phyloP scores from a whole-genome alignment of 2,888 invertebrate genomes.

The Zhuqinia jingwanae region DNA sequence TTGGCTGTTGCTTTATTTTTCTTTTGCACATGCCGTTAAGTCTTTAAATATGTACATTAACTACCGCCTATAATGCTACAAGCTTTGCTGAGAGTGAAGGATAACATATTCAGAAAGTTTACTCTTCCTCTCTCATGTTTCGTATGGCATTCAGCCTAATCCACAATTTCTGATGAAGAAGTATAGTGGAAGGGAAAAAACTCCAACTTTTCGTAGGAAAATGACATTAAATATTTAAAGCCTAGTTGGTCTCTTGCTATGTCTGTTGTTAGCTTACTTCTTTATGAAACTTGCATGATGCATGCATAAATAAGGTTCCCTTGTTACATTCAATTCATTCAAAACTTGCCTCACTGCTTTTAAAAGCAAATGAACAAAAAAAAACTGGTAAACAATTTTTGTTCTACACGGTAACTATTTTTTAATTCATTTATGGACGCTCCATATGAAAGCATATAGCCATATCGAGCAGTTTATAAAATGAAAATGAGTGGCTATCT shows the following conservation, averaged over 20 bases:
- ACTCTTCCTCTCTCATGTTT: neutral
- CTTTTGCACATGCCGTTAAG: neutral
- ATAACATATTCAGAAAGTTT: constrained; percentile 1
- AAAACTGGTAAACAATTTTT: too few species aligned
- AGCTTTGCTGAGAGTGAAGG: neutral
- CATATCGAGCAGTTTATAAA: too few species aligned
- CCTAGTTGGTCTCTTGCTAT: constrained; percentile 35
- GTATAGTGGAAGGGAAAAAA: constrained; percentile 21
- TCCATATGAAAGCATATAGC: too few species aligned
- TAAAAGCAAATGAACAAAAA: too few species aligned
- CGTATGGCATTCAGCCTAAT: constrained; percentile 5
- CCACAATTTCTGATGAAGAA: constrained; percentile 24
- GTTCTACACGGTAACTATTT: too few species aligned
- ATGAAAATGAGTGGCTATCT: too few species aligned
- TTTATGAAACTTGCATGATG: constrained; percentile 21
- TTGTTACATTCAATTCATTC: neutral
- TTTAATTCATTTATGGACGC: too few species aligned
- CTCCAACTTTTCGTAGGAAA: constrained; percentile 12
- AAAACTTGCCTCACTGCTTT: too few species aligned
- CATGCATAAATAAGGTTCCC: constrained; percentile 29
- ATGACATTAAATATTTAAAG: constrained; percentile 57
- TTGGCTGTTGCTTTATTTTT: too few species aligned
- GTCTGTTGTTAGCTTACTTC: neutral
- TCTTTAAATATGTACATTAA: constrained; percentile 34
- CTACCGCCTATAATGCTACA: neutral